Evolutionary conservation across 2,113 vertebrate genomes (phyloP).

Genomic region (Ifrita kowaldi): DNA sequence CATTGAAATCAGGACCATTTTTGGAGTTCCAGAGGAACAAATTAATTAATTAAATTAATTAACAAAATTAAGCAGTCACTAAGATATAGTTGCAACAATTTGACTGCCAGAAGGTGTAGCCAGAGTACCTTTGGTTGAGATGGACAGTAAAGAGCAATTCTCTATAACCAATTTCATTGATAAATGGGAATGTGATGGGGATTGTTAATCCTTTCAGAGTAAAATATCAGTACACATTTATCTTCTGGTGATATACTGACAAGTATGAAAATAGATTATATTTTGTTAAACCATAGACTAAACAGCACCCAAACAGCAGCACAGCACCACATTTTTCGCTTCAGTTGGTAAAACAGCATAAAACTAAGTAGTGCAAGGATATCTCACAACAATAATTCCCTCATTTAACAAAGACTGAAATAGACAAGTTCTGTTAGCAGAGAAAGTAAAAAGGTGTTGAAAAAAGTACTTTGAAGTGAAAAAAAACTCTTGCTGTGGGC

Average conservation of each 20-base stretch:
- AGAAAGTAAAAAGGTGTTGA: neutral
- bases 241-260: neutral
- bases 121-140: neutral
- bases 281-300: neutral
- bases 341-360: neutral
- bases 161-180: neutral
- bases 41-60: no score
- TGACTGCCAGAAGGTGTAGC: conserved; percentile 4
- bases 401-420: neutral
- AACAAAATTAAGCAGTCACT: neutral
- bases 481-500: neutral
- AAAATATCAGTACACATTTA: neutral
- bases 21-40: neutral
- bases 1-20: neutral
- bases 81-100: neutral
- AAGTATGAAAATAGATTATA: neutral
- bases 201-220: neutral
- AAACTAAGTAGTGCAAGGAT: neutral
- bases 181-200: neutral
- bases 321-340: neutral
- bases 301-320: neutral
- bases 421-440: neutral
- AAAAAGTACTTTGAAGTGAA: neutral
- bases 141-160: neutral
- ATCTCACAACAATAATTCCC: neutral